A percentile compares a stretch with the other conserved stretches of the same genome.
Evolutionary conservation across 2,113 vertebrate genomes (phyloP).

Genomic region (Ochotona curzoniae): DNA sequence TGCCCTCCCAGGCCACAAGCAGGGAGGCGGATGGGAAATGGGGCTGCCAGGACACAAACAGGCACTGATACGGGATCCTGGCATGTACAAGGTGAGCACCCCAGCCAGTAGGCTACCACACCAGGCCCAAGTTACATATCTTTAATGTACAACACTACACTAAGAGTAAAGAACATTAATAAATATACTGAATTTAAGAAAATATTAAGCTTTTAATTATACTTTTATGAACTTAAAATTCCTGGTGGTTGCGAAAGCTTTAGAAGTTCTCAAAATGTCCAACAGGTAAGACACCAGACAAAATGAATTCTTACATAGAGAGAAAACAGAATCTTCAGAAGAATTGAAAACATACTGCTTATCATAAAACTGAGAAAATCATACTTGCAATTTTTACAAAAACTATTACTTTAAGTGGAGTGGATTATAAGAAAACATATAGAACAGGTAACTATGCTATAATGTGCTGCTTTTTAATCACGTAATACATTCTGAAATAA

Average conservation of each 20-base stretch:
- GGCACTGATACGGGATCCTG: too few relatives aligned
- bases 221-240: conserved; percentile 17
- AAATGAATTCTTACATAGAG: neutral
- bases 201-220: conserved; percentile 38
- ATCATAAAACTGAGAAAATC: conserved; percentile 40
- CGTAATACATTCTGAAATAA: neutral
- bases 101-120: too few relatives aligned
- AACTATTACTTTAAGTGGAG: neutral
- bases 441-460: neutral
- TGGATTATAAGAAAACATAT: neutral
- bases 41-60: too few relatives aligned
- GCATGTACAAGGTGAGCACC: too few relatives aligned
- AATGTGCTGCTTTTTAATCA: neutral
- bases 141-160: conserved; percentile 26
- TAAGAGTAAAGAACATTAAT: conserved; percentile 44
- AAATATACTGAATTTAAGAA: conserved; percentile 27
- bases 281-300: neutral
- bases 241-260: neutral
- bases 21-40: too few relatives aligned
- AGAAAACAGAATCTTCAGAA: neutral
- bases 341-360: neutral
- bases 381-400: neutral
- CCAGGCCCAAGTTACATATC: neutral
- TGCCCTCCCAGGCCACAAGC: too few relatives aligned
- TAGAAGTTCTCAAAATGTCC: neutral